A percentile compares a stretch with the other conserved stretches of the same genome.
Conservation (phyloP, 2,113 vertebrate species). For the Oreotrochilus melanogaster region DNA sequence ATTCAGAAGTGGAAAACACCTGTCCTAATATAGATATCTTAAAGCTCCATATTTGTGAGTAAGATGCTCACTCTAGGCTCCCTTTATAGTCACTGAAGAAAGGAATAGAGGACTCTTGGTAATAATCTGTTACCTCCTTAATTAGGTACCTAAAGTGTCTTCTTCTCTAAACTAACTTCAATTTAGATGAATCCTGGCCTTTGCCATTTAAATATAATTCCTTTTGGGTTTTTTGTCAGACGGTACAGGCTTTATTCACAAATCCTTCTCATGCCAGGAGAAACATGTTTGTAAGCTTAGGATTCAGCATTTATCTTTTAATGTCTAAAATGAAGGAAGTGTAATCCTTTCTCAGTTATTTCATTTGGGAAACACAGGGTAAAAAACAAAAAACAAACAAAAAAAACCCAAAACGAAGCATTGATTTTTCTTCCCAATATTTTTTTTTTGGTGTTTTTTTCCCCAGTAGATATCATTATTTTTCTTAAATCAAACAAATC, state of each 20-base stretch:
- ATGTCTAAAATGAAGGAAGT: background rate
- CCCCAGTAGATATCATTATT: background rate
- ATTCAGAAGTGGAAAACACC: background rate
- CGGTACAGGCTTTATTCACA: background rate
- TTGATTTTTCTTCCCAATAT: background rate
- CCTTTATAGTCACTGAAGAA: background rate
- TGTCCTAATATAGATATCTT: background rate
- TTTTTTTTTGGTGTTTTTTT: background rate
- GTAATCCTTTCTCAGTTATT: background rate
- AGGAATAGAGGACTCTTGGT: background rate
- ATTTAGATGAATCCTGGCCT: background rate
- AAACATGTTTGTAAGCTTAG: background rate
- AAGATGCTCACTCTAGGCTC: background rate
- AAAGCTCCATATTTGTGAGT: background rate
- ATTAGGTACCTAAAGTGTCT: background rate
- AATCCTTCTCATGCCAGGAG: background rate
- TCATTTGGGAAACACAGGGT: background rate
- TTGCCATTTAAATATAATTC: background rate
- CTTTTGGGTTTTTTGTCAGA: background rate
- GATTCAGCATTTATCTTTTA: background rate
- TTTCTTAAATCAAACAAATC: background rate
- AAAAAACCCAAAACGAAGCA: too few species aligned
- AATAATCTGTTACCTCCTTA: background rate
- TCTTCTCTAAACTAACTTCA: background rate
- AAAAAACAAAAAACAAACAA: background rate